phyloP scores from a whole-genome alignment of 37 sponge, comb jelly and placozoan species.

The Diacarnus erythraeanus region DNA sequence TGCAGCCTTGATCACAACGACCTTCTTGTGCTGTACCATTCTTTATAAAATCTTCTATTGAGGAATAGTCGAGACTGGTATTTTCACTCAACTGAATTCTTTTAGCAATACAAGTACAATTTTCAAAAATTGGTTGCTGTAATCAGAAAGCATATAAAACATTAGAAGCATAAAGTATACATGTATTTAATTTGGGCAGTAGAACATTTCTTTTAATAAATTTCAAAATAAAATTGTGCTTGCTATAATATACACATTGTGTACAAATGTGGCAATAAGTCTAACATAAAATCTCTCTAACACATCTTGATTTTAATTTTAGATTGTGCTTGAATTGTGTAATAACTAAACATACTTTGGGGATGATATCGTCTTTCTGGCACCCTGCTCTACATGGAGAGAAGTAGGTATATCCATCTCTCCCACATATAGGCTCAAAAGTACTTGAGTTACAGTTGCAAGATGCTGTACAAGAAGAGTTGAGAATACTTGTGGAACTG shows the following conservation, averaged over 20 bases:
- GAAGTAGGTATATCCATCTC: constrained; percentile 47
- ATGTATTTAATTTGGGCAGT: not conserved
- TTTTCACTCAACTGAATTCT: not conserved
- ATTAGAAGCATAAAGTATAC: not conserved
- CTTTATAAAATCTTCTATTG: too few species aligned
- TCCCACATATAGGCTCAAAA: constrained; percentile 78
- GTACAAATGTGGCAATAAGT: too few species aligned
- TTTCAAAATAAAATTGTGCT: not conserved
- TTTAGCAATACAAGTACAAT: constrained; percentile 26
- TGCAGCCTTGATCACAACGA: constrained; percentile 25
- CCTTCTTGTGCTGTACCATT: constrained; percentile 29
- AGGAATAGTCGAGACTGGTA: not conserved
- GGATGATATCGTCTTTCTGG: not conserved
- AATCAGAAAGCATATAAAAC: too few species aligned
- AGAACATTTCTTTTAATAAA: not conserved
- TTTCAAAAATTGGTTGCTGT: constrained; percentile 29
- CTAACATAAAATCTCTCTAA: too few species aligned
- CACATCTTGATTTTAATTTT: too few species aligned
- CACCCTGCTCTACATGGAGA: constrained; percentile 57
- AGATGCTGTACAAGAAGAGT: not conserved
- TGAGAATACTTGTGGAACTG: not conserved
- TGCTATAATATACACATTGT: not conserved
- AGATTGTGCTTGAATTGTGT: not conserved
- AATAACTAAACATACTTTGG: constrained; percentile 2
- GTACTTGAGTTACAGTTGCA: constrained; percentile 47